Base-by-base conservation (phyloP, 2,888 invertebrate genomes). In the Embidobia sp. region DNA sequence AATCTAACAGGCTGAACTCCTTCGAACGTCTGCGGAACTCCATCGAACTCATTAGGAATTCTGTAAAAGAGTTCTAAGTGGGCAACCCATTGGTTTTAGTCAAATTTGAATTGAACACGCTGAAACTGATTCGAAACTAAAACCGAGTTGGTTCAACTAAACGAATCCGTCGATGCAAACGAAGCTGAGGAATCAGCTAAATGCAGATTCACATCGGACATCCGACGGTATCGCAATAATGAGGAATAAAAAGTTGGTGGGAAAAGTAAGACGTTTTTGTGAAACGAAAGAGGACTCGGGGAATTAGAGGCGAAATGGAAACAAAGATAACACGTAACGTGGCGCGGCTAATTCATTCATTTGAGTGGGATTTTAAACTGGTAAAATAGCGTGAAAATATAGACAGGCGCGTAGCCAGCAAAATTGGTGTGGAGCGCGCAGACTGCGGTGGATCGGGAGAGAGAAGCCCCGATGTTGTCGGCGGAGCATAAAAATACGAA, bases 401-500 rank as follows among this genome's bases (percentile, higher is more conserved):
- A n/a, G n/a, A n/a, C n/a, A n/a, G 15, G 29, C 46, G 53, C n/a
- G 35, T 27, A 22, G 59, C 35, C 27, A 22, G 48, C 29, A 13
- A 26, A 37, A 46, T 49, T 15, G 66, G 51, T 29, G 64, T 29
- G 46, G 37, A 49, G 16, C 35, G 46, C 33, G 44, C 31, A 29
- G 53, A 64, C 42, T 40, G 44, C 63, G 73, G n/a, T n/a, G n/a
- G 69, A 74, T 66, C 64, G 59, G 22, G 11, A 19, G 48, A 70
- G 67, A 75, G 82, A 83, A 84, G 83, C 83, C 82, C 78, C 80
- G 75, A 75, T 80, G 78, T 79, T 75, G 75, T 64, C 51, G 46
- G 19, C 80, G 77, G 78, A 76, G 81, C 81, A 81, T 82, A 83
- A 85, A 85, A 85, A 83, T 80, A 80, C 79, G 81, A 78, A 78